Percentiles rank a stretch among this genome's conserved stretches.
phyloP scores from a whole-genome alignment of 1,140 invertebrate species.

The Cydia strobilella region DNA sequence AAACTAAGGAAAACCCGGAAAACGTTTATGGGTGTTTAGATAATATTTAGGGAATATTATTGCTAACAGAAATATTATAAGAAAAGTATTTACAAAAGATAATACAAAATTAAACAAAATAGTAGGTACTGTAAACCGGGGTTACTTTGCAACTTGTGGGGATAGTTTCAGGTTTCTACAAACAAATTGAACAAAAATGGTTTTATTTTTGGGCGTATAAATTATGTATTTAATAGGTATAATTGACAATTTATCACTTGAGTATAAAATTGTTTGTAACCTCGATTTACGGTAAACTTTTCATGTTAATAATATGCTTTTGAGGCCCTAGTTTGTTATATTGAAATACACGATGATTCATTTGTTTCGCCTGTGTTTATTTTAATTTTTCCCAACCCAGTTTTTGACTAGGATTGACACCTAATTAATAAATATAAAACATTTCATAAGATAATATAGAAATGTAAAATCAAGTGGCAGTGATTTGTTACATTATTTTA shows the following conservation, averaged over 20 bases:
- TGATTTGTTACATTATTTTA: constrained; percentile 45
- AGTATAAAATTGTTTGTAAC: not conserved
- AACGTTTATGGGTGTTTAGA: constrained; percentile 28
- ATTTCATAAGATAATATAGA: constrained; percentile 30
- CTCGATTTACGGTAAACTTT: not conserved
- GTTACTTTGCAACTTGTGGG: not conserved
- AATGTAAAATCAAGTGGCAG: constrained; percentile 62
- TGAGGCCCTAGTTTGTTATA: not conserved
- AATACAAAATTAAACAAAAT: constrained; percentile 26
- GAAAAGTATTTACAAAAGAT: constrained; percentile 55
- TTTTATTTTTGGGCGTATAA: too few species aligned
- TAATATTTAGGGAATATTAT: not conserved
- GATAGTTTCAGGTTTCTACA: too few species aligned
- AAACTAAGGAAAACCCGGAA: constrained; percentile 37
- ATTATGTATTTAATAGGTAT: too few species aligned
- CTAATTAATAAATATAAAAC: constrained; percentile 47
- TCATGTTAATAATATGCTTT: not conserved
- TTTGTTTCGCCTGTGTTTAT: not conserved
- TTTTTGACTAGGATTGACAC: constrained; percentile 76
- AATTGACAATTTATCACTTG: not conserved
- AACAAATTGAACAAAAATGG: too few species aligned
- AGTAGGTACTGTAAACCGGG: not conserved
- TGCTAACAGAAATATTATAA: constrained; percentile 30
- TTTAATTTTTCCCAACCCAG: constrained; percentile 65
- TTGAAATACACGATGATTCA: not conserved